A percentile compares a stretch with the other conserved stretches of the same genome.
Evolutionary conservation across 2,797 vertebrate genomes (phyloP).

Genomic region (Todus mexicanus): DNA sequence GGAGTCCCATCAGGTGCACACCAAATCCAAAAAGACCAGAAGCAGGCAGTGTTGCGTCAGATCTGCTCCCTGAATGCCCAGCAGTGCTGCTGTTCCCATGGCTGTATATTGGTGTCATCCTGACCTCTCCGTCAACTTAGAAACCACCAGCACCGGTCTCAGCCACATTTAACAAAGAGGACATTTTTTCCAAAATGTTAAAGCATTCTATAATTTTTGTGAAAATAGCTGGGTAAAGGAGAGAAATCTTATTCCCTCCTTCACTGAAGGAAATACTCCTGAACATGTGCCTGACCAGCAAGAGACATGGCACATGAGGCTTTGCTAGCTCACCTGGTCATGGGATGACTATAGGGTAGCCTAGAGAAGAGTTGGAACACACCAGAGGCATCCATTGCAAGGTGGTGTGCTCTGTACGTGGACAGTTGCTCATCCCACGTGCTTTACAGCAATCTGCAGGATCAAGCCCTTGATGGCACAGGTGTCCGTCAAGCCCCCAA

Average conservation of each 20-base stretch:
- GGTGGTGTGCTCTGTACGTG: not conserved
- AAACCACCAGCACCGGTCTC: not conserved
- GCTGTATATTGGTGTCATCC: not conserved
- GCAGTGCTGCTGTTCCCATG: not conserved
- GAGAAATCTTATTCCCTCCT: not conserved
- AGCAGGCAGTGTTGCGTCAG: not conserved
- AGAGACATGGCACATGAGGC: not conserved
- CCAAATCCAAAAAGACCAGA: not conserved
- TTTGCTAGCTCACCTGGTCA: not conserved
- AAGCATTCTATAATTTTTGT: not conserved
- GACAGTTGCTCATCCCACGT: not conserved
- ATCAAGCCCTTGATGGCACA: not conserved
- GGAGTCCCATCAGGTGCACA: not conserved
- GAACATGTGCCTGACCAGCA: not conserved
- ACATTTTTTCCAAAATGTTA: not conserved
- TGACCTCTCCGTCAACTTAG: not conserved
- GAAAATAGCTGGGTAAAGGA: not conserved
- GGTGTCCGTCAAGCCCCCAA: not conserved
- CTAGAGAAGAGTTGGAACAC: fast-evolving
- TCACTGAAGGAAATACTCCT: not conserved
- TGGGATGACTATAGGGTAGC: not conserved
- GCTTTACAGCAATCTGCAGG: not conserved
- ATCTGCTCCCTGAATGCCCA: not conserved
- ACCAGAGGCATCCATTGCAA: not conserved
- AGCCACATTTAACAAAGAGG: not conserved